phyloP scores from a whole-genome alignment of 1,140 invertebrate species.

The Pseudomyrmex concolor region DNA sequence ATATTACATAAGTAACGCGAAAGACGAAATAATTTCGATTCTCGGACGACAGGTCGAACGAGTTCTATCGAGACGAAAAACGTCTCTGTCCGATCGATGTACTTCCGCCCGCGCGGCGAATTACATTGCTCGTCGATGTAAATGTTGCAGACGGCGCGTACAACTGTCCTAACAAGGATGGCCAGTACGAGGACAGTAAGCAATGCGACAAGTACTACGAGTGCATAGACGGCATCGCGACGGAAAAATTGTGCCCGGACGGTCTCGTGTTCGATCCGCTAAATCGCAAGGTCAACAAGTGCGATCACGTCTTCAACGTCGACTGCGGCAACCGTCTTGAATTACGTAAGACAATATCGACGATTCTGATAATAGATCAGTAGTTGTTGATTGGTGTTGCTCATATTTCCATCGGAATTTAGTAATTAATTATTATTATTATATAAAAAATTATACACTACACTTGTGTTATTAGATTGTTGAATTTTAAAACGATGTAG shows the following conservation, averaged over 20 bases:
- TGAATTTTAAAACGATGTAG: too few species aligned
- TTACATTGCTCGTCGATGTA: too few species aligned
- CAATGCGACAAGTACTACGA: constrained; percentile 95
- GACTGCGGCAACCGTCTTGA: constrained; percentile 94
- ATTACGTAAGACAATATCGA: constrained; percentile 90
- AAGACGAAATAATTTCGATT: constrained; percentile 70
- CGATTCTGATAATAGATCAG: not conserved
- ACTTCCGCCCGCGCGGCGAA: too few species aligned
- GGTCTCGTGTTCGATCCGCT: constrained; percentile 94
- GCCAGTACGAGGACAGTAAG: constrained; percentile 90
- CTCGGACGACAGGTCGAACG: constrained; percentile 22
- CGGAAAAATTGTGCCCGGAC: constrained; percentile 92
- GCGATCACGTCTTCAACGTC: constrained; percentile 95
- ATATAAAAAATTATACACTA: too few species aligned
- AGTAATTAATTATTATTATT: too few species aligned
- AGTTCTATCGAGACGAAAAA: constrained; percentile 44
- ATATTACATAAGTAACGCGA: constrained; percentile 70
- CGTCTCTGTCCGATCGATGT: not conserved
- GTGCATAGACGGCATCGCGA: constrained; percentile 90
- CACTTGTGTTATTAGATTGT: too few species aligned
- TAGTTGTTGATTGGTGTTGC: too few species aligned
- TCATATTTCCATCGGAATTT: too few species aligned
- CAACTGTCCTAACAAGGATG: constrained; percentile 90
- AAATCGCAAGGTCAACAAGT: constrained; percentile 94
- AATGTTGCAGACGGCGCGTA: constrained; percentile 87